Conservation (phyloP, 2,113 vertebrate genomes). For the Promerops cafer region DNA sequence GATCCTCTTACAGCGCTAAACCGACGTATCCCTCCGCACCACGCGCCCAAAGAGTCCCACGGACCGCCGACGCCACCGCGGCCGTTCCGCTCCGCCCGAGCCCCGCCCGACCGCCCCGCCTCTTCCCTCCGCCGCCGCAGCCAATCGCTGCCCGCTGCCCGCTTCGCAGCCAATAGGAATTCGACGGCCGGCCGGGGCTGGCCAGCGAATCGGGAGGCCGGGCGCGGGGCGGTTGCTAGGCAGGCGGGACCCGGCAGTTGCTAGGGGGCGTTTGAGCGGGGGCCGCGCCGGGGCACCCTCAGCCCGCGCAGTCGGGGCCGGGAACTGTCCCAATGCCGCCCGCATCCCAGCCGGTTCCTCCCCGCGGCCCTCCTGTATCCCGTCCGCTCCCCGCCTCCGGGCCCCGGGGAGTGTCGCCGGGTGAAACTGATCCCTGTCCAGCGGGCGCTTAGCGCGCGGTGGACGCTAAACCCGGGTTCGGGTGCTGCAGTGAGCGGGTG, state of each 20-base stretch:
- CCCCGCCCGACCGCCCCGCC: not conserved
- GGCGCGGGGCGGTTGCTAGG: constrained; percentile 22
- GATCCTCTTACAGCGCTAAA: accelerated
- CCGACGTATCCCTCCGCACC: not conserved
- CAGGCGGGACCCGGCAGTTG: not conserved
- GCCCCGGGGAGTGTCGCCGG: not conserved
- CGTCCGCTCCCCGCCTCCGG: not conserved
- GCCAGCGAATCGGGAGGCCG: constrained; percentile 11
- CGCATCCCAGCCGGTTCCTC: accelerated
- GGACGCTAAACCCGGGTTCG: not conserved
- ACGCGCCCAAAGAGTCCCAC: not conserved
- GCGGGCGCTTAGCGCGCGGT: not conserved
- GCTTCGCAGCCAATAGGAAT: not conserved
- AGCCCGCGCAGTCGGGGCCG: accelerated
- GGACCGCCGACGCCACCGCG: not conserved
- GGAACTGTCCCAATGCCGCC: accelerated
- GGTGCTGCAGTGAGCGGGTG: not conserved
- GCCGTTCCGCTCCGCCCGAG: not conserved
- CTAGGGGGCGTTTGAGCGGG: not conserved
- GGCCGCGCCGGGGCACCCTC: not conserved
- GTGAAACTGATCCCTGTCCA: not conserved
- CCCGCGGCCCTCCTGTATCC: too few species aligned
- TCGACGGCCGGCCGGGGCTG: not conserved
- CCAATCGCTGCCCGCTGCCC: not conserved
- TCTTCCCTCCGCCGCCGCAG: not conserved